A percentile compares a stretch with the other conserved stretches of the same genome.
Conservation (phyloP, 2,797 vertebrate genomes). For the Scolopax rusticola region DNA sequence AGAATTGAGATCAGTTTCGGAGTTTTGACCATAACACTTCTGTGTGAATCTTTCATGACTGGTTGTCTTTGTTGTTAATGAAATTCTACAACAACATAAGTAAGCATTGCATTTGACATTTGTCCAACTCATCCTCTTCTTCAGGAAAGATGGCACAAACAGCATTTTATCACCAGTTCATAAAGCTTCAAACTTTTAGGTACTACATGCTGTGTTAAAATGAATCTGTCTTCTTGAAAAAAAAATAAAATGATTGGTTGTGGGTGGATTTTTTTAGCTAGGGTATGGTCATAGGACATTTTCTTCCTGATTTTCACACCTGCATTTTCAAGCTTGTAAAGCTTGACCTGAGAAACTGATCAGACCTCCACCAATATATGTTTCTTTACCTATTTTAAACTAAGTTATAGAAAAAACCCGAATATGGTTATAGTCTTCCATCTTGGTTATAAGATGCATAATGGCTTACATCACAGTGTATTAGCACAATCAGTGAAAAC, state of each 20-base stretch:
- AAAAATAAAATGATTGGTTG: neutral
- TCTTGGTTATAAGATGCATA: neutral
- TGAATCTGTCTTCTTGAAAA: neutral
- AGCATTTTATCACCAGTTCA: neutral
- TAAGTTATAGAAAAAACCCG: neutral
- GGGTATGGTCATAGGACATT: neutral
- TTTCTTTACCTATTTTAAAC: neutral
- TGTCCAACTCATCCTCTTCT: neutral
- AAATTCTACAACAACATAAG: neutral
- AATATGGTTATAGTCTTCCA: neutral
- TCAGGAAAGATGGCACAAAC: neutral
- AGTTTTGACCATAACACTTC: neutral
- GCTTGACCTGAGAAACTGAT: neutral
- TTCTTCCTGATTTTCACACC: neutral
- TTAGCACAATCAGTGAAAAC: neutral
- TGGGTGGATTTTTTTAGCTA: neutral
- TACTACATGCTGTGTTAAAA: neutral
- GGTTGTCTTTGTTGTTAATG: neutral
- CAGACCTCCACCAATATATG: neutral
- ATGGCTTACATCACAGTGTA: neutral
- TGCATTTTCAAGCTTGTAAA: neutral
- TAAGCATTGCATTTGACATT: neutral
- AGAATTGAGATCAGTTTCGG: neutral
- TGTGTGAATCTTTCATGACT: rapidly evolving
- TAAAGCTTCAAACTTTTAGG: neutral